phyloP scores from a whole-genome alignment of 2,888 invertebrate genomes.

The Clitarchus hookeri region DNA sequence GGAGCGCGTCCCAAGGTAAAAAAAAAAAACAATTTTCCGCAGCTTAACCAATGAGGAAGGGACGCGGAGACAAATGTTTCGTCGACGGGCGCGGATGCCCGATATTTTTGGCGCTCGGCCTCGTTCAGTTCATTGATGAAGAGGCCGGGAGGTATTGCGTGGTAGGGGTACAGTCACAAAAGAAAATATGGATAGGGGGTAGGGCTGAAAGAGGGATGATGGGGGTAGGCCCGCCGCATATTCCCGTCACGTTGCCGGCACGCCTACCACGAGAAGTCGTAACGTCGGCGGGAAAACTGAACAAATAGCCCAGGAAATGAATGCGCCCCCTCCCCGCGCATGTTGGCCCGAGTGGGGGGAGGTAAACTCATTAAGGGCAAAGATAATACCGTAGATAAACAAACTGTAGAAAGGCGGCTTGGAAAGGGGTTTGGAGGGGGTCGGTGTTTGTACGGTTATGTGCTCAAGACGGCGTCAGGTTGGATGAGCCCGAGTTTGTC shows the following conservation, averaged over 20 bases:
- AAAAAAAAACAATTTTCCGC: no score
- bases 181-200: no score
- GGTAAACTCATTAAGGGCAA: constrained; percentile 25
- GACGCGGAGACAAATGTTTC: no score
- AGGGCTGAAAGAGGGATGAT: no score
- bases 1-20: no score
- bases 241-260: background rate
- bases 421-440: background rate
- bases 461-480: background rate
- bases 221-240: background rate
- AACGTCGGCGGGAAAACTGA: background rate
- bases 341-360: background rate
- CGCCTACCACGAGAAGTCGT: background rate
- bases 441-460: background rate
- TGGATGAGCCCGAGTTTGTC: background rate
- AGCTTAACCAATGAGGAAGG: no score
- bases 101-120: no score
- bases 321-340: background rate
- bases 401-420: background rate
- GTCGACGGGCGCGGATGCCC: no score
- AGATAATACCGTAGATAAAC: constrained; percentile 27
- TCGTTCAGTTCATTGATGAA: no score
- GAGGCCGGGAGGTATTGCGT: no score
- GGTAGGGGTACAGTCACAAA: no score
- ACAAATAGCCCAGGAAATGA: constrained; percentile 14